These are phyloP conservation scores for Macaca nemestrina DNA, from an alignment of 2,113 vertebrate genomes.

Conservation along the genomic window DNA sequence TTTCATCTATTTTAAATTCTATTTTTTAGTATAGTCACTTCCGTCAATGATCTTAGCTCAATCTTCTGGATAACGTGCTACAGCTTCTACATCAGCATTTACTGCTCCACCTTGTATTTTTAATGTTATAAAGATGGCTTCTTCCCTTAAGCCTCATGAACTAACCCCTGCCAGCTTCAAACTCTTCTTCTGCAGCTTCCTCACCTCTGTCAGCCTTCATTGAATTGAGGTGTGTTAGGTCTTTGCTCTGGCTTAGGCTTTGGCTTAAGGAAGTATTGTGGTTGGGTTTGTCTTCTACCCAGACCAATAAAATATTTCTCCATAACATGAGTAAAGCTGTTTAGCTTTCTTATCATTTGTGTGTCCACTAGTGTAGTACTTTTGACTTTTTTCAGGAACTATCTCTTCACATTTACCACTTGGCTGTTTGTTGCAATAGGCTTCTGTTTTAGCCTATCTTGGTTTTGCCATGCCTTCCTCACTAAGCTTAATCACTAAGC, in stretches of 20 bases:
- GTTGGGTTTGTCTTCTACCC: not conserved
- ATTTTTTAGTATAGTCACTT: not conserved
- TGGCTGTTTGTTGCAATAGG: not conserved
- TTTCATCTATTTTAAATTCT: not conserved
- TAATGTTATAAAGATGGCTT: not conserved
- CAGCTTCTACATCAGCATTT: not conserved
- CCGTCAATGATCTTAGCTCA: not conserved
- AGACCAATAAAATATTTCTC: not conserved
- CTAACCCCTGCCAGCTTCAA: not conserved
- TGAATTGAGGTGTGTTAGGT: not conserved
- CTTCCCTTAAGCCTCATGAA: not conserved
- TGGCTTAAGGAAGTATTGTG: not conserved
- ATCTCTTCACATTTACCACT: not conserved
- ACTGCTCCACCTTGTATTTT: not conserved
- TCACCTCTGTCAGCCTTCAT: not conserved
- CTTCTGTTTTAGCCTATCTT: not conserved
- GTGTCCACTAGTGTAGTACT: not conserved
- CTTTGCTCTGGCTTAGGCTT: not conserved
- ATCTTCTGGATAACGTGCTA: not conserved
- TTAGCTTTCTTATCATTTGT: not conserved
- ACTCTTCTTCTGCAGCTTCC: not conserved
- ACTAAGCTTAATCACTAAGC: not conserved
- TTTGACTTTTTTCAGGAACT: not conserved
- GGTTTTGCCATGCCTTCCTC: not conserved
- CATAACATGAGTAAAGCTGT: not conserved